These are phyloP conservation scores for Thysanoteuthis rhombus DNA, from an alignment of 2,888 invertebrate genomes.

Conservation along the genomic window DNA sequence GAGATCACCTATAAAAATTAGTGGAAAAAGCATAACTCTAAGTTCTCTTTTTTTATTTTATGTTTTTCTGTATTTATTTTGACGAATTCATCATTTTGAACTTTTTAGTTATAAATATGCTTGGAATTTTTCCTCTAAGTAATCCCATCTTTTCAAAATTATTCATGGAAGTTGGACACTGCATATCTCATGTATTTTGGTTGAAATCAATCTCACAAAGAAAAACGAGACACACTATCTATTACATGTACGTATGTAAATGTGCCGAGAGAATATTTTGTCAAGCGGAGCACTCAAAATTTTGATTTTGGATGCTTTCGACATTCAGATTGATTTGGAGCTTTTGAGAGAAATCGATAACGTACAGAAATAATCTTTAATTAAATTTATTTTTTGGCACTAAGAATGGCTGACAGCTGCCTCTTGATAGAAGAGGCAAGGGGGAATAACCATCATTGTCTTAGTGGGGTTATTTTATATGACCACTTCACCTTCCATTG, in stretches of 20 bases:
- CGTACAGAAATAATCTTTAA: background rate
- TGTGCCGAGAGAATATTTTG: background rate
- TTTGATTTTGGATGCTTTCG: slow-evolving; percentile 12
- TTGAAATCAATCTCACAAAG: background rate
- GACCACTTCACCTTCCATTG: background rate
- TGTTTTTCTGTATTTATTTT: too few relatives aligned
- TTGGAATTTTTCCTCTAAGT: background rate
- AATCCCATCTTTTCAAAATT: background rate
- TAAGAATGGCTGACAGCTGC: background rate
- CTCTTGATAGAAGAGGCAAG: background rate
- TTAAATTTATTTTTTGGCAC: background rate
- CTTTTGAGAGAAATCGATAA: background rate
- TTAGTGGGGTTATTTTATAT: background rate
- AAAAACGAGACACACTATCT: background rate
- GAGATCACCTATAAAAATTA: too few relatives aligned
- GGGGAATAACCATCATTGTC: background rate
- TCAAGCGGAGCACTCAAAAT: background rate
- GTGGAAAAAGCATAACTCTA: too few relatives aligned
- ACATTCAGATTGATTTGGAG: background rate
- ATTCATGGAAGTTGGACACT: background rate
- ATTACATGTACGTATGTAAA: background rate
- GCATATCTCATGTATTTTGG: background rate
- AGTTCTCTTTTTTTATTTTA: too few relatives aligned
- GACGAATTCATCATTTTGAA: too few relatives aligned
- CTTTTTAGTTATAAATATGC: too few relatives aligned